Conservation (phyloP, 2,113 vertebrate species). For the Phalacrocorax pelagicus region DNA sequence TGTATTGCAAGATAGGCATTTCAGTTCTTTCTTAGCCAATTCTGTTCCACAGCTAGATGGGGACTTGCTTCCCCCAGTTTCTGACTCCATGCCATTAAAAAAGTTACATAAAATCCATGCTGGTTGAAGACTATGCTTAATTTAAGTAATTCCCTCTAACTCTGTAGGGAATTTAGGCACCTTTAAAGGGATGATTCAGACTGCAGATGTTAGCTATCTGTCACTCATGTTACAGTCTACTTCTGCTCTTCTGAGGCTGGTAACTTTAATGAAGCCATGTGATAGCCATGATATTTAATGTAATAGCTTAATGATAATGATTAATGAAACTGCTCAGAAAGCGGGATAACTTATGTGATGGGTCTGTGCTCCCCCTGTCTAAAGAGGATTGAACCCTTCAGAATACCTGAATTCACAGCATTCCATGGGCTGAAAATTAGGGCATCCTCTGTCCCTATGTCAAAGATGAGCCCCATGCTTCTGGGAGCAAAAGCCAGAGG, state of each 20-base stretch:
- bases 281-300: not conserved
- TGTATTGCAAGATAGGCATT: not conserved
- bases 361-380: not conserved
- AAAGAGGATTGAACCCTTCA: not conserved
- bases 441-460: not conserved
- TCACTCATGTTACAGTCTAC: not conserved
- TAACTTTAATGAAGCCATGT: not conserved
- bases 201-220: not conserved
- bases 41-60: not conserved
- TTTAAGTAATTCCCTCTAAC: not conserved
- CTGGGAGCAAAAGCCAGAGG: not conserved
- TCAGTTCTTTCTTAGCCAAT: not conserved
- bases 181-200: not conserved
- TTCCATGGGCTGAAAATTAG: not conserved
- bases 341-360: not conserved
- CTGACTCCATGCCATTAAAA: not conserved
- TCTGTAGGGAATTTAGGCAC: not conserved
- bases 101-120: not conserved
- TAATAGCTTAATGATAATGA: not conserved
- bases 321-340: not conserved
- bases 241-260: not conserved
- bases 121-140: not conserved
- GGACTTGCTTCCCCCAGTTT: not conserved
- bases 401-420: not conserved
- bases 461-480: not conserved